Conservation (phyloP, 2,797 vertebrate genomes). For the Poecilia wingei region DNA sequence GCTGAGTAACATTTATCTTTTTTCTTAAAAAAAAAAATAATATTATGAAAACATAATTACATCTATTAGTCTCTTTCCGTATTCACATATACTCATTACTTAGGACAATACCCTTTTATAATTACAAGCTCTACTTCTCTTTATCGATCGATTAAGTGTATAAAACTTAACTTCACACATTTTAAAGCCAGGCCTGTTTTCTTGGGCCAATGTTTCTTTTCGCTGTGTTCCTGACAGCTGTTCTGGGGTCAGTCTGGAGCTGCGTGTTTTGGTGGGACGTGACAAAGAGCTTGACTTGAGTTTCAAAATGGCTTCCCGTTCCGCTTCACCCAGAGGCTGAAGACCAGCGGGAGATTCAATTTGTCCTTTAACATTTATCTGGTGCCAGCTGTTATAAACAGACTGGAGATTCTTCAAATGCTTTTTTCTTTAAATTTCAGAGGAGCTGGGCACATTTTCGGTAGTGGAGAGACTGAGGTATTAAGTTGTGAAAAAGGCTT, state of each 20-base stretch:
- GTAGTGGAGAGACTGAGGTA: not conserved
- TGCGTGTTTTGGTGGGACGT: slow-evolving; percentile 55
- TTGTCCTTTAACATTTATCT: slow-evolving; percentile 28
- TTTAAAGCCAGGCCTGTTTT: slow-evolving; percentile 27
- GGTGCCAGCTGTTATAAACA: slow-evolving; percentile 2
- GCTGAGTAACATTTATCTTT: slow-evolving; percentile 47
- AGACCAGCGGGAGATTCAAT: slow-evolving; percentile 20
- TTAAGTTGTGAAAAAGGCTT: not conserved
- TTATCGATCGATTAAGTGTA: slow-evolving; percentile 39
- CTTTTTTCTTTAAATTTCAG: not conserved
- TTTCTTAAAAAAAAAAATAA: slow-evolving; percentile 16
- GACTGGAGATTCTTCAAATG: slow-evolving; percentile 5
- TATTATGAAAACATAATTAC: slow-evolving; percentile 46
- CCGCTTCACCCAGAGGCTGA: slow-evolving; percentile 21
- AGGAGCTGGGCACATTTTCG: not conserved
- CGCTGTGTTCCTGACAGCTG: slow-evolving; percentile 36
- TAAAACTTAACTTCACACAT: slow-evolving; percentile 40
- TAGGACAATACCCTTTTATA: slow-evolving; percentile 15
- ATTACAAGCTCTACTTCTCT: slow-evolving; percentile 21
- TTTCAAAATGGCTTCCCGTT: slow-evolving; percentile 39
- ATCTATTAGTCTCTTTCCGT: slow-evolving; percentile 15
- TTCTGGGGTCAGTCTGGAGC: slow-evolving; percentile 19
- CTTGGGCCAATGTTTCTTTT: slow-evolving; percentile 43
- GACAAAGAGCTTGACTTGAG: slow-evolving; percentile 64
- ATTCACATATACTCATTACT: not conserved